These are phyloP conservation scores for Siniperca scherzeri DNA, from an alignment of 2,797 vertebrate genomes.

Conservation along the genomic window DNA sequence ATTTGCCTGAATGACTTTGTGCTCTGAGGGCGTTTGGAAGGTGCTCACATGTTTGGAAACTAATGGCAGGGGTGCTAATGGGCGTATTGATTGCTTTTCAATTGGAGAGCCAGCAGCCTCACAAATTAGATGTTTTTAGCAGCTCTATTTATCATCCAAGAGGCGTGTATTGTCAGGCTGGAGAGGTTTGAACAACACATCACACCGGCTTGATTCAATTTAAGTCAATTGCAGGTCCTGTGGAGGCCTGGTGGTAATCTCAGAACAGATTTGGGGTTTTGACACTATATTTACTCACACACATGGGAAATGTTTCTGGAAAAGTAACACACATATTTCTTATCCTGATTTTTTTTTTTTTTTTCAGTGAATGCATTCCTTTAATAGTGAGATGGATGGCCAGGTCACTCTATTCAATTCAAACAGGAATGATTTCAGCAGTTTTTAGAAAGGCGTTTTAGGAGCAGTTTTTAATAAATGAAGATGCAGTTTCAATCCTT, in stretches of 20 bases:
- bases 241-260: not conserved
- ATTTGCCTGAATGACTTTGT: constrained; percentile 68
- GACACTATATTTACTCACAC: not conserved
- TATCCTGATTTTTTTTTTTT: no score
- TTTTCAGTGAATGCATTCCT: not conserved
- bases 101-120: constrained; percentile 64
- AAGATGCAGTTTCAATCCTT: no score
- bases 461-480: no score
- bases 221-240: constrained; percentile 24
- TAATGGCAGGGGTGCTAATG: constrained; percentile 75
- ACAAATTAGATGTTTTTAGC: constrained; percentile 79
- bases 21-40: constrained; percentile 67
- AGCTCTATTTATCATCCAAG: constrained; percentile 69
- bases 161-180: constrained; percentile 36
- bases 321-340: not conserved
- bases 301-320: not conserved
- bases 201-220: constrained; percentile 36
- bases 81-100: constrained; percentile 77
- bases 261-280: constrained; percentile 5
- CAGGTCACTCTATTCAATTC: not conserved
- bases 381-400: not conserved
- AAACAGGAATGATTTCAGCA: not conserved
- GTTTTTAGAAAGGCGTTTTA: no score
- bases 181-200: constrained; percentile 60
- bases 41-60: constrained; percentile 69